Base-by-base conservation (phyloP, 2,113 vertebrate species). In the Platycercus adscitus region DNA sequence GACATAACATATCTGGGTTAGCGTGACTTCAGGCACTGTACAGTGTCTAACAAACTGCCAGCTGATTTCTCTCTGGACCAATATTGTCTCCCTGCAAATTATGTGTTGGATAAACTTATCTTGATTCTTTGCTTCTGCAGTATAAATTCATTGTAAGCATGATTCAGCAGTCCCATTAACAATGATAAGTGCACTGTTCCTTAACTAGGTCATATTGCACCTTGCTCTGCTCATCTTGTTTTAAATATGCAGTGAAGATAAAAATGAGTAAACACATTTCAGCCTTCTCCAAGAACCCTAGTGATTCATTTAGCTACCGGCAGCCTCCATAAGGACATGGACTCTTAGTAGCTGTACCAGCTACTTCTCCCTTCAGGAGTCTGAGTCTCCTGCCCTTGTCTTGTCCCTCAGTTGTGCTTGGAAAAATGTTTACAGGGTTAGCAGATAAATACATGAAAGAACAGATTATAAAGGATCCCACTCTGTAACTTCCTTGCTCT, bases 171-270 rank as follows among this genome's bases (percentile, higher is more conserved):
- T 55, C 7, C 6, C 13, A 29, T 50, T 55, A 41, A 7, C 7
- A 23, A 0, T 6, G 17, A 55, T 43, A 6, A 0, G 16, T 28
- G 7, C 21, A 31, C 5, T 8, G 5, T 55, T 84, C 23, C 17
- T 79, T 29, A 75, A 13, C 9, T 56, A 16, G 33, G 35, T 50
- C 10, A 18, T 33, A 50, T 21, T 21, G 5, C 6, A 13, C 11
- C 9, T 65, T 70, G 2, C 26, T 91, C 73, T 58, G 8, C 11
- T 84, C 21, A 23, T 39, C 20, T 55, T 64, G 2, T 18, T 87
- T 39, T 73, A 71, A 93, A 58, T 44, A 71, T 23, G 50, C 2
- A 26, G 6, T 29, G 70, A 66, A 55, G 23, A 35, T 23, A 33
- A 86, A 93, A 78, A n/a, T 4, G 4, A 39, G 14, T 49, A 53